A percentile compares a stretch with the other conserved stretches of the same genome.
Evolutionary conservation across 2,797 vertebrate genomes (phyloP).

Genomic region (Hyperoplus immaculatus): DNA sequence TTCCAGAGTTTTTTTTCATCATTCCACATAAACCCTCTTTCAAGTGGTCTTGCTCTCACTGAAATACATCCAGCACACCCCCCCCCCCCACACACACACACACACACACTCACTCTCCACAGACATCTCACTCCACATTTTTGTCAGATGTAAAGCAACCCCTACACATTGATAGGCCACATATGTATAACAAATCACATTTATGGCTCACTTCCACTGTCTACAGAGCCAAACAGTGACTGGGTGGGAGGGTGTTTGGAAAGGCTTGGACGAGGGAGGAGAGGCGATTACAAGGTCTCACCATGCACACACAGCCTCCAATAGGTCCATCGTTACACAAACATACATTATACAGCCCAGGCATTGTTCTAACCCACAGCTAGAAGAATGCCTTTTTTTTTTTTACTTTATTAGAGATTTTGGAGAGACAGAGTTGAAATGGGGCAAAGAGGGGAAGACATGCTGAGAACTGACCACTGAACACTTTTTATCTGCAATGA

Average conservation of each 20-base stretch:
- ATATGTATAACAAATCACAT: constrained; percentile 72
- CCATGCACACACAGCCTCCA: constrained; percentile 4
- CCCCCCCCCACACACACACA: neutral
- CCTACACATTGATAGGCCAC: constrained; percentile 52
- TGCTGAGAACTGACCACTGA: too few species aligned
- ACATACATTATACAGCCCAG: neutral
- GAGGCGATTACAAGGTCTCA: constrained; percentile 7
- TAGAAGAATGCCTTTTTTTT: too few species aligned
- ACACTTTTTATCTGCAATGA: too few species aligned
- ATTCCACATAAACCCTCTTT: constrained; percentile 10
- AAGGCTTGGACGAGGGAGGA: constrained; percentile 16
- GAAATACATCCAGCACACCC: constrained; percentile 20
- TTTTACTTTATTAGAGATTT: too few species aligned
- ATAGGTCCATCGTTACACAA: constrained; percentile 4
- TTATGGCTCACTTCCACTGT: constrained; percentile 17
- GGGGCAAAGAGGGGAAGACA: too few species aligned
- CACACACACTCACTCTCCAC: neutral
- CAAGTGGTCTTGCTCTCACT: constrained; percentile 11
- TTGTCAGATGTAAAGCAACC: constrained; percentile 37
- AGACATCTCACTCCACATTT: constrained; percentile 12
- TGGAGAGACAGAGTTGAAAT: too few species aligned
- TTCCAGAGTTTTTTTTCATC: constrained; percentile 48
- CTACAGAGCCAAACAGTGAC: constrained; percentile 43
- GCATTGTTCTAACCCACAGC: neutral
- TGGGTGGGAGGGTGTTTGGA: constrained; percentile 25